Conservation (phyloP, 2,888 invertebrate genomes). For the Nesidiocoris tenuis region DNA sequence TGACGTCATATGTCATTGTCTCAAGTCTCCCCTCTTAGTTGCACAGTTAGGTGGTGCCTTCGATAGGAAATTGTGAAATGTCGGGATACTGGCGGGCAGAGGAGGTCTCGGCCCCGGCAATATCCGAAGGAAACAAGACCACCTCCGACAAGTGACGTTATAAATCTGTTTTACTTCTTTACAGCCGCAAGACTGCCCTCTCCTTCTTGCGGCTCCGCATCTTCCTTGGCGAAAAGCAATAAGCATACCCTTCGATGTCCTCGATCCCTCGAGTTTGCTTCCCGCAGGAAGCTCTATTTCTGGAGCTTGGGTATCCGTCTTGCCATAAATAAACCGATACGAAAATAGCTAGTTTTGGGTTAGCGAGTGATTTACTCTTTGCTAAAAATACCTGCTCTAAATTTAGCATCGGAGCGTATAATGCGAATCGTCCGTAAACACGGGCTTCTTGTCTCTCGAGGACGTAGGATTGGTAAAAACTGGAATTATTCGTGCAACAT, state of each 20-base stretch:
- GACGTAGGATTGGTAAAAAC: no score
- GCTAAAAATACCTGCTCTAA: neutral
- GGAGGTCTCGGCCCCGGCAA: constrained; percentile 21
- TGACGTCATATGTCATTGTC: constrained; percentile 46
- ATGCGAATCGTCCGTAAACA: no score
- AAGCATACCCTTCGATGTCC: constrained; percentile 15
- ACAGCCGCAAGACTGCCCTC: constrained; percentile 4
- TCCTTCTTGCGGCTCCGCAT: neutral
- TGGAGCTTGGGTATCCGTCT: neutral
- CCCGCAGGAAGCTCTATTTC: neutral
- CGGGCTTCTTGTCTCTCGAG: no score
- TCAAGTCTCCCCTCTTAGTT: constrained; percentile 5
- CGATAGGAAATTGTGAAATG: neutral
- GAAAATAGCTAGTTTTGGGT: neutral
- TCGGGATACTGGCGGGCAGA: neutral
- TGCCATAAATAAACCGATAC: neutral
- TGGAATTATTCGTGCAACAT: no score
- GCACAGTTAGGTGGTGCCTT: neutral
- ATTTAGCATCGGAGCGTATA: no score
- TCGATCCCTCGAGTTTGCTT: neutral
- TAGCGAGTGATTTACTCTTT: neutral
- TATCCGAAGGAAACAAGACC: constrained; percentile 45
- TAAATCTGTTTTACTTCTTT: constrained; percentile 43
- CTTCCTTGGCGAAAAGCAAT: constrained; percentile 18
- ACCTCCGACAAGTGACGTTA: constrained; percentile 40